phyloP scores from a whole-genome alignment of 2,888 invertebrate genomes.

The Phortica magna region DNA sequence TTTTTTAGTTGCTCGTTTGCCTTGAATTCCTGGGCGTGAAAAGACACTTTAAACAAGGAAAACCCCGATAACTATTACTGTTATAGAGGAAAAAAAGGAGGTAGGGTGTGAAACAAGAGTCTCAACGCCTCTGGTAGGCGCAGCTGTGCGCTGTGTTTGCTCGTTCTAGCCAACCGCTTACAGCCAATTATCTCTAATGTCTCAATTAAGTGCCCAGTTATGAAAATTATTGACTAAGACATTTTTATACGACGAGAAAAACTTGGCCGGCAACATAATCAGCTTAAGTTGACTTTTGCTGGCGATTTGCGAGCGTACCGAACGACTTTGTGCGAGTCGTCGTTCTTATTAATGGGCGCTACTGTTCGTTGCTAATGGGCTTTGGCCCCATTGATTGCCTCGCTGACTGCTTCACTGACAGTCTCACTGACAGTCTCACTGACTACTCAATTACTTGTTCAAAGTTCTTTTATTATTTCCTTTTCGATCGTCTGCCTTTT shows the following conservation, averaged over 20 bases:
- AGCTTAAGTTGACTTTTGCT: conserved; percentile 11
- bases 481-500: neutral
- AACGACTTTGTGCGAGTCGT: neutral
- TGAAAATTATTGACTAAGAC: conserved; percentile 62
- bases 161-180: conserved; percentile 50
- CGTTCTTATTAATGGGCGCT: neutral
- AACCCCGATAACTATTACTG: neutral
- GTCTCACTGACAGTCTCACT: neutral
- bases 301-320: neutral
- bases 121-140: conserved; percentile 7
- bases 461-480: neutral
- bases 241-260: conserved; percentile 11
- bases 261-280: conserved; percentile 25
- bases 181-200: conserved; percentile 66
- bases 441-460: conserved; percentile 3
- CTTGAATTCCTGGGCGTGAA: conserved; percentile 14
- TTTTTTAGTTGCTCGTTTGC: neutral
- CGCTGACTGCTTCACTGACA: neutral
- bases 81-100: neutral
- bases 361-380: neutral
- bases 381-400: neutral
- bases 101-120: conserved; percentile 1
- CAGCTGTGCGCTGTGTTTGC: conserved; percentile 7
- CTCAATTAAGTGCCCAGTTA: conserved; percentile 68
- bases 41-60: conserved; percentile 5